Evolutionary conservation across 2,888 invertebrate genomes (phyloP).

Genomic region (Melipona beecheii): DNA sequence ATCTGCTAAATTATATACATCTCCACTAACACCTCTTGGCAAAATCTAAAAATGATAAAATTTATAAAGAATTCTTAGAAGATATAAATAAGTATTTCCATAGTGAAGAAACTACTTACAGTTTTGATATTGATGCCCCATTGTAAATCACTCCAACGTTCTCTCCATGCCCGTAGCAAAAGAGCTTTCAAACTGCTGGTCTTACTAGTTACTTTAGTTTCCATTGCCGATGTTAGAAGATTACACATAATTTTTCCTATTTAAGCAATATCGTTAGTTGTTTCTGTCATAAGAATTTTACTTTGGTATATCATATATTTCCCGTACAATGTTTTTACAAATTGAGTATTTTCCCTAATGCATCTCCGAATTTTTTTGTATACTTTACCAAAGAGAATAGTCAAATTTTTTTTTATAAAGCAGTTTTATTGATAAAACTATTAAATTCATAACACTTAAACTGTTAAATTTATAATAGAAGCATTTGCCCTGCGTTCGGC

Average conservation of each 20-base stretch:
- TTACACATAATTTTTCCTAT: conserved; percentile 59
- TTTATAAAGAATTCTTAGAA: background rate
- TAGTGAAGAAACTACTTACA: conserved; percentile 83
- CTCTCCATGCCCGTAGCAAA: conserved; percentile 95
- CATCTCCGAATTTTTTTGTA: too few relatives aligned
- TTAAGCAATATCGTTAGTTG: conserved; percentile 27
- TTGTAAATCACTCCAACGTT: conserved; percentile 97
- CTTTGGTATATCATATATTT: too few relatives aligned
- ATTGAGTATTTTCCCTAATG: too few relatives aligned
- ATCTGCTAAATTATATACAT: conserved; percentile 96
- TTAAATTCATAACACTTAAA: too few relatives aligned
- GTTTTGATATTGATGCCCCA: conserved; percentile 98
- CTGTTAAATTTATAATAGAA: too few relatives aligned
- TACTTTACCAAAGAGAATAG: too few relatives aligned
- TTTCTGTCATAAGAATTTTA: background rate
- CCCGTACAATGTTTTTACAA: too few relatives aligned
- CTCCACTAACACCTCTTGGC: conserved; percentile 96
- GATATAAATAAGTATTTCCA: background rate
- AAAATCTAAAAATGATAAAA: conserved; percentile 85
- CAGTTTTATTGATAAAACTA: too few relatives aligned
- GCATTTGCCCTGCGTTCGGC: too few relatives aligned
- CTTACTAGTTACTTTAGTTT: conserved; percentile 93
- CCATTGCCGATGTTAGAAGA: conserved; percentile 85
- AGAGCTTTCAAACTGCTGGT: conserved; percentile 92
- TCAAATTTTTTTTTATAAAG: too few relatives aligned